phyloP scores from a whole-genome alignment of 2,888 invertebrate species.

The Mesoligia furuncula region DNA sequence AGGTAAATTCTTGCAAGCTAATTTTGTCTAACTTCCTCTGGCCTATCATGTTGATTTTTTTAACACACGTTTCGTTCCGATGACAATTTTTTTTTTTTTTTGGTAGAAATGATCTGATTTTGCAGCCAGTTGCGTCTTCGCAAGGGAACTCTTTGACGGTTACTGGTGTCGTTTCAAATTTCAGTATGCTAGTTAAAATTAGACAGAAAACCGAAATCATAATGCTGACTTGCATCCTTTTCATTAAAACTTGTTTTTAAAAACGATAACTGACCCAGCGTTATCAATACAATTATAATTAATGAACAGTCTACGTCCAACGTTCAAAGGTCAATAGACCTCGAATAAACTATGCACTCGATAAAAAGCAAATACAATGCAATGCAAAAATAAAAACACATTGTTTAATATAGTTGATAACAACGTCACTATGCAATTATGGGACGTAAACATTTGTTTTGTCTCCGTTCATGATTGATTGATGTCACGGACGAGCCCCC shows the following conservation, averaged over 20 bases:
- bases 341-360: slow-evolving; percentile 65
- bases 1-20: not conserved
- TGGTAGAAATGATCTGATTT: not conserved
- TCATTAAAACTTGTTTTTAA: slow-evolving; percentile 2
- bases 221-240: not conserved
- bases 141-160: not conserved
- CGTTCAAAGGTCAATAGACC: slow-evolving; percentile 74
- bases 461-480: slow-evolving; percentile 80
- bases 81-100: not conserved
- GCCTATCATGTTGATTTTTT: not conserved
- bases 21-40: not conserved
- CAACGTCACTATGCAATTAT: slow-evolving; percentile 84
- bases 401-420: slow-evolving; percentile 55
- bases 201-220: not conserved
- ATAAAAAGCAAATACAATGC: slow-evolving; percentile 67
- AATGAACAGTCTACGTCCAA: slow-evolving; percentile 58
- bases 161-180: not conserved
- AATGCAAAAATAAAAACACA: slow-evolving; percentile 64
- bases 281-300: slow-evolving; percentile 45
- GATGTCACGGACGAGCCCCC: slow-evolving; percentile 90
- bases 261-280: slow-evolving; percentile 33
- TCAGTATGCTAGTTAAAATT: not conserved
- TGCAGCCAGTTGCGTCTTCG: not conserved
- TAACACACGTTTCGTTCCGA: not conserved
- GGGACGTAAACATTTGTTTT: slow-evolving; percentile 83